Percentiles rank a stretch among this genome's conserved stretches.
These are phyloP conservation scores for Aviceda subcristata DNA, from an alignment of 2,113 vertebrate species.

Conservation along the genomic window DNA sequence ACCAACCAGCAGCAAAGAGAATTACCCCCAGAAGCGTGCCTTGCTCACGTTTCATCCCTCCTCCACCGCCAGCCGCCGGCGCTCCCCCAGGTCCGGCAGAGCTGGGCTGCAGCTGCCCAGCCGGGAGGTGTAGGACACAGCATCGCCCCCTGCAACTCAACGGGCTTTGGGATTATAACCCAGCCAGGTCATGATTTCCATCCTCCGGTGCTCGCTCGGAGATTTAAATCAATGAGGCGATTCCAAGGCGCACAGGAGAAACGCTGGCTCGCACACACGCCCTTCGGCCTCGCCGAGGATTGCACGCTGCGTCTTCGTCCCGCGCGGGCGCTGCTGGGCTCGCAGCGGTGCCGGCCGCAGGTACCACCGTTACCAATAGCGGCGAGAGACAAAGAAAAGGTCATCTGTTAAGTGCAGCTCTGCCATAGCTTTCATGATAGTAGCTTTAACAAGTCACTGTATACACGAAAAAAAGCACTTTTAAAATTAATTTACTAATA, in stretches of 20 bases:
- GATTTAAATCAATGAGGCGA: background rate
- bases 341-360: background rate
- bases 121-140: background rate
- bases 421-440: background rate
- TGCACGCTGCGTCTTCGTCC: too few relatives aligned
- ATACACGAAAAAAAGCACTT: background rate
- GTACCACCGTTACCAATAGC: accelerated
- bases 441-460: background rate
- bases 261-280: background rate
- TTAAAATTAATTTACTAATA: background rate
- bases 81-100: background rate
- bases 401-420: background rate
- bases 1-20: background rate
- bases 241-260: background rate
- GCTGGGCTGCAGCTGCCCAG: background rate
- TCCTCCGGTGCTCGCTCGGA: background rate
- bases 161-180: background rate
- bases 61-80: accelerated
- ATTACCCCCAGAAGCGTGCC: background rate
- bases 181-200: background rate
- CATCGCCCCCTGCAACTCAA: background rate
- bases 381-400: background rate
- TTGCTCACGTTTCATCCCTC: accelerated
- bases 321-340: accelerated
- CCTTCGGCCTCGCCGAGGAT: accelerated